These are phyloP conservation scores for Himalopsyche tibetana DNA, from an alignment of 2,888 invertebrate genomes.

Conservation along the genomic window DNA sequence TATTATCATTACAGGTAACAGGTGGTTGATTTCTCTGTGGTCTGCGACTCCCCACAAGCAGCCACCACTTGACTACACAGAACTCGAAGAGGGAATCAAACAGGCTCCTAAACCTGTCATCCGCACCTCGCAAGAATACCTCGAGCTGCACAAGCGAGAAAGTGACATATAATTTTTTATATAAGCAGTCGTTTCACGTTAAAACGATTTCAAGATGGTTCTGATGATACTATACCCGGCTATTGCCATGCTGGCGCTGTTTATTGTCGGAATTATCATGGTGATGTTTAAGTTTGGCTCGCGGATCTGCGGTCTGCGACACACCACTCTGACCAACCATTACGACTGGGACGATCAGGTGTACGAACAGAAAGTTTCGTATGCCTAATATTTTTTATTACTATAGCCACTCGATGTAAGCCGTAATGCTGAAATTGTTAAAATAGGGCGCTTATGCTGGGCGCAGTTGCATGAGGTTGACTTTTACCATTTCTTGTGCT, in stretches of 20 bases:
- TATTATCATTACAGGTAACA: constrained; percentile 80
- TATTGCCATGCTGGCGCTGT: constrained; percentile 83
- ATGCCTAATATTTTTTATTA: constrained; percentile 48
- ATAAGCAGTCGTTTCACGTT: not conserved
- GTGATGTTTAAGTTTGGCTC: constrained; percentile 86
- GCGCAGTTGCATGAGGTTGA: not conserved
- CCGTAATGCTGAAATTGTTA: not conserved
- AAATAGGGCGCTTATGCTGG: not conserved
- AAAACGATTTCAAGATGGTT: constrained; percentile 74
- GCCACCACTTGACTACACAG: constrained; percentile 87
- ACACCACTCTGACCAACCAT: constrained; percentile 81
- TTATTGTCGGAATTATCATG: constrained; percentile 86
- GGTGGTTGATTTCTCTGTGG: constrained; percentile 91
- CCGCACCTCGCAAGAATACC: constrained; percentile 75
- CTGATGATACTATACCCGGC: constrained; percentile 88
- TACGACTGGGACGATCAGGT: constrained; percentile 82
- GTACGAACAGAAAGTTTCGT: constrained; percentile 77
- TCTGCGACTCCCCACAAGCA: constrained; percentile 89
- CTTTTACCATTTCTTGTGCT: no score
- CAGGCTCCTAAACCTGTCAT: constrained; percentile 69
- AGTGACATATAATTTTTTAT: constrained; percentile 82
- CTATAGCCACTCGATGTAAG: not conserved
- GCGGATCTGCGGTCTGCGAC: constrained; percentile 82
- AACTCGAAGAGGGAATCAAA: constrained; percentile 78
- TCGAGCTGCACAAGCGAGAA: constrained; percentile 86